phyloP scores from a whole-genome alignment of 1,140 invertebrate genomes.

The Tribolium madens region DNA sequence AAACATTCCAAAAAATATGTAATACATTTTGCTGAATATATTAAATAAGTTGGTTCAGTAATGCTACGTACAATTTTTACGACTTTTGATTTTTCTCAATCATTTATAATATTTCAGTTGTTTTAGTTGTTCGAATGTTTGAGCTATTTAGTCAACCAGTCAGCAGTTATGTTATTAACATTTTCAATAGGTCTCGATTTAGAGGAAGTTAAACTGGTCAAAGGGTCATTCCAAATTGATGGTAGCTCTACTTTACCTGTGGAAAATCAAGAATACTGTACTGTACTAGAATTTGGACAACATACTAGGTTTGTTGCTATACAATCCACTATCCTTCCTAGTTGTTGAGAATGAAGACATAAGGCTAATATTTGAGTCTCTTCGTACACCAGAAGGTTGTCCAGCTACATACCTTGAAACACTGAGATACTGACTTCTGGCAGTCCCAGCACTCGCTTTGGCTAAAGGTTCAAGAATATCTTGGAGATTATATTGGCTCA shows the following conservation, averaged over 20 bases:
- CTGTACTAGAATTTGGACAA: slow-evolving; percentile 1
- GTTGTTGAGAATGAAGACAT: slow-evolving; percentile 44
- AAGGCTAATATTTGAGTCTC: slow-evolving; percentile 48
- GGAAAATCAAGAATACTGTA: slow-evolving; percentile 5
- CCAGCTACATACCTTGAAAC: slow-evolving; percentile 80
- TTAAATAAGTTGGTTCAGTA: background rate
- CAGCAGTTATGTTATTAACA: slow-evolving; percentile 67
- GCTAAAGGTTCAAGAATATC: slow-evolving; percentile 64
- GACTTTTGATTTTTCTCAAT: background rate
- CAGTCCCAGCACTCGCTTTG: slow-evolving; percentile 67
- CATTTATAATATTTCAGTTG: background rate
- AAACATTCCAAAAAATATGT: background rate
- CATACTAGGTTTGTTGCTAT: slow-evolving; percentile 45
- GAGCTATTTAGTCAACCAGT: slow-evolving; percentile 74
- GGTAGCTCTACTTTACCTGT: slow-evolving; percentile 50
- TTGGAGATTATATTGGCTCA: slow-evolving; percentile 67
- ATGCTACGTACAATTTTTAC: background rate
- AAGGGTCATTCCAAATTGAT: slow-evolving; percentile 48
- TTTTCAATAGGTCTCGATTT: slow-evolving; percentile 62
- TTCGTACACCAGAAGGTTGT: slow-evolving; percentile 61
- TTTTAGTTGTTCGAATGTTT: background rate
- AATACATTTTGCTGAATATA: background rate
- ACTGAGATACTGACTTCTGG: slow-evolving; percentile 80
- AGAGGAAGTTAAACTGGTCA: slow-evolving; percentile 63
- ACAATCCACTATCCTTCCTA: slow-evolving; percentile 45